phyloP scores from a whole-genome alignment of 35 echinoderm and acorn worm genomes.

The Strongylocentrotus purpuratus region DNA sequence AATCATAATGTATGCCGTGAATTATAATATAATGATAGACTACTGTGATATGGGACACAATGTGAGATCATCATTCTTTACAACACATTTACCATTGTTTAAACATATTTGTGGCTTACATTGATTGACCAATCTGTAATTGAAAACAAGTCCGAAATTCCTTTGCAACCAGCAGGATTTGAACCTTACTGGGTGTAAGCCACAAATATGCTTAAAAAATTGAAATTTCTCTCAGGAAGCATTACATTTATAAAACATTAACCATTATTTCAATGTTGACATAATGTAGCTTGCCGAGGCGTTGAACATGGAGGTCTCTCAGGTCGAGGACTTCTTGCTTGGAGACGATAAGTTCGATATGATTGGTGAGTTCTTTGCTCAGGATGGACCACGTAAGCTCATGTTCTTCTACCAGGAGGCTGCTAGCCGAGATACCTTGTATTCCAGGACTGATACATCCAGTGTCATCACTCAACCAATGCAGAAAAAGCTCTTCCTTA shows the following conservation, averaged over 20 bases:
- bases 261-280: not conserved
- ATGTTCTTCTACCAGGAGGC: conserved; percentile 98
- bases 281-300: conserved; percentile 82
- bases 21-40: not conserved
- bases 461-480: conserved; percentile 71
- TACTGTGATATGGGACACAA: not conserved
- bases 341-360: conserved; percentile 97
- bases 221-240: too few species aligned
- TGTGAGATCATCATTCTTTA: not conserved
- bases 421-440: conserved; percentile 67
- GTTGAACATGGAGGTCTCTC: conserved; percentile 77
- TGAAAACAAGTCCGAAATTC: too few species aligned
- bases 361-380: conserved; percentile 92
- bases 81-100: not conserved
- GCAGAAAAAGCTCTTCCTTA: conserved; percentile 90
- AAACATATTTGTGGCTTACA: too few species aligned
- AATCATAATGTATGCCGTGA: not conserved
- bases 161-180: not conserved
- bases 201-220: too few species aligned
- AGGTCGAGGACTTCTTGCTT: conserved; percentile 90
- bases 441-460: conserved; percentile 82
- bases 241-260: too few species aligned
- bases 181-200: too few species aligned
- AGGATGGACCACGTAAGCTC: conserved; percentile 83
- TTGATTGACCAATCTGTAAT: too few species aligned